phyloP scores from a whole-genome alignment of 2,113 vertebrate species.

The Pachycephala philippinensis region DNA sequence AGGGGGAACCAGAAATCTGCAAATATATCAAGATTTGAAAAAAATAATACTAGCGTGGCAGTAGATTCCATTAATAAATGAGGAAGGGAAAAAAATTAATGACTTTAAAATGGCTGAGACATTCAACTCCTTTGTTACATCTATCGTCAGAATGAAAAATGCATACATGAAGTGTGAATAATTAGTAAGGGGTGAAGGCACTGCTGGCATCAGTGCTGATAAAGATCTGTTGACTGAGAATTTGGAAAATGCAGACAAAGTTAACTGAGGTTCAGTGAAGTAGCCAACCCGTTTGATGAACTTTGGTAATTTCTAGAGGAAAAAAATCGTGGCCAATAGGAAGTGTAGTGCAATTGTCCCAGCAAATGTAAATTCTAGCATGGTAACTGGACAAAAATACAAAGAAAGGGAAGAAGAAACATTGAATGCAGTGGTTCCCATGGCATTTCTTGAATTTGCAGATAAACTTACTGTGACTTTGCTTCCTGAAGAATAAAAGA shows the following conservation, averaged over 20 bases:
- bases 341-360: background rate
- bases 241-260: slow-evolving; percentile 9
- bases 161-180: slow-evolving; percentile 14
- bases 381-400: background rate
- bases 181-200: slow-evolving; percentile 18
- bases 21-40: background rate
- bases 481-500: background rate
- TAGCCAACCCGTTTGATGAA: background rate
- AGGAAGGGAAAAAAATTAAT: slow-evolving; percentile 35
- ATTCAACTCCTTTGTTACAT: slow-evolving; percentile 20
- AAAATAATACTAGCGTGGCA: background rate
- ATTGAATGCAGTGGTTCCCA: background rate
- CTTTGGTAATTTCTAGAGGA: background rate
- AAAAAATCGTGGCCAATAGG: background rate
- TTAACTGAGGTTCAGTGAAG: background rate
- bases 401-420: background rate
- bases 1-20: background rate
- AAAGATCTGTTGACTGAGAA: background rate
- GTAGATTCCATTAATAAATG: slow-evolving; percentile 43
- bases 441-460: background rate
- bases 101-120: slow-evolving; percentile 29
- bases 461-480: background rate
- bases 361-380: background rate
- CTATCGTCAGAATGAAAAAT: slow-evolving; percentile 35
- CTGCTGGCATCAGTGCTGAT: background rate